Conservation (phyloP, 2,797 vertebrate genomes). For the Hippoglossus hippoglossus region DNA sequence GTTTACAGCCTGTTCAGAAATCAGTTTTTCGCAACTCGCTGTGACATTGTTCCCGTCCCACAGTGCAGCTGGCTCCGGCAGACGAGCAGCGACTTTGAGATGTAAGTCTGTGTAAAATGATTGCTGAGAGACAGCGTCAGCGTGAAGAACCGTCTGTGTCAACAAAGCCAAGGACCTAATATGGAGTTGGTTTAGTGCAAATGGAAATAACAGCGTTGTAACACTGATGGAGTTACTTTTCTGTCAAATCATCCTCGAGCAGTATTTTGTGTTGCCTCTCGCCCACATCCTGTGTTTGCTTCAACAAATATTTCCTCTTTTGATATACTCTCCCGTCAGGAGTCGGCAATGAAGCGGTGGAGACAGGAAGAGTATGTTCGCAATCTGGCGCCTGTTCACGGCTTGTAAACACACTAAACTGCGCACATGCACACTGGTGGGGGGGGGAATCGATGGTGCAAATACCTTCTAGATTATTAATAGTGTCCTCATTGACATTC, state of each 20-base stretch:
- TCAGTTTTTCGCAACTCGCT: constrained; percentile 8
- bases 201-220: constrained; percentile 54
- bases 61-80: not conserved
- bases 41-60: not conserved
- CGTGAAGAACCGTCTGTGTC: constrained; percentile 29
- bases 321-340: constrained; percentile 54
- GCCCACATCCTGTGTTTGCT: constrained; percentile 47
- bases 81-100: not conserved
- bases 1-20: constrained; percentile 6
- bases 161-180: constrained; percentile 35
- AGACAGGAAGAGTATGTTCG: constrained; percentile 44
- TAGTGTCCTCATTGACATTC: constrained; percentile 63
- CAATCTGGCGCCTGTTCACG: constrained; percentile 18
- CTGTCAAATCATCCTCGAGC: constrained; percentile 66
- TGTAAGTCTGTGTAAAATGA: constrained; percentile 8
- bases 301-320: constrained; percentile 54
- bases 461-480: constrained; percentile 64
- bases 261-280: constrained; percentile 41
- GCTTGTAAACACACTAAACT: constrained; percentile 16
- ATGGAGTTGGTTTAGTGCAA: constrained; percentile 43
- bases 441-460: constrained; percentile 1
- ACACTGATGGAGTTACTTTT: constrained; percentile 57
- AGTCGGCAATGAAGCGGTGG: constrained; percentile 45
- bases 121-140: constrained; percentile 11
- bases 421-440: not conserved